A percentile compares a stretch with the other conserved stretches of the same genome.
Evolutionary conservation across 2,888 invertebrate species (phyloP).

Genomic region (Hedya salicella): DNA sequence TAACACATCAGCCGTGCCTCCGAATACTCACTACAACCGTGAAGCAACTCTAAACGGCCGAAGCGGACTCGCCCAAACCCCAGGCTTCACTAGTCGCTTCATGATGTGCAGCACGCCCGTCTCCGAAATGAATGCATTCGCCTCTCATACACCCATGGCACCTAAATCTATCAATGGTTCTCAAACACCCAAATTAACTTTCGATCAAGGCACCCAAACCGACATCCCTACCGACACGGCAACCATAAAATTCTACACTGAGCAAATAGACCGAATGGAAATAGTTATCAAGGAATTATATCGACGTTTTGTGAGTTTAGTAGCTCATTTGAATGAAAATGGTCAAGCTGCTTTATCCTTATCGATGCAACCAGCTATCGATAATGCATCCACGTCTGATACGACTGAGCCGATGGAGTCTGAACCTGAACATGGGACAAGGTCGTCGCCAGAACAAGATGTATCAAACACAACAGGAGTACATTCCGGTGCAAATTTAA

Average conservation of each 20-base stretch:
- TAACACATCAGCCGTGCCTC: neutral
- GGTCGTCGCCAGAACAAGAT: conserved; percentile 24
- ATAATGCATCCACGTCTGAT: conserved; percentile 14
- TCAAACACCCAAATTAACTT: conserved; percentile 47
- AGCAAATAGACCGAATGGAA: conserved; percentile 59
- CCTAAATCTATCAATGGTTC: no score
- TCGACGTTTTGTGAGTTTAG: conserved; percentile 53
- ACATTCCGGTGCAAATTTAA: no score
- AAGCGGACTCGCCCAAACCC: conserved; percentile 21
- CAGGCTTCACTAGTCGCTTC: conserved; percentile 48
- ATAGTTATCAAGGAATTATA: conserved; percentile 55
- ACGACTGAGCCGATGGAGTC: conserved; percentile 25
- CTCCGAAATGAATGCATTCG: conserved; percentile 46
- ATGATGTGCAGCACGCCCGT: conserved; percentile 61
- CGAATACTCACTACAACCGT: conserved; percentile 3
- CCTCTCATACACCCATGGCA: conserved; percentile 27
- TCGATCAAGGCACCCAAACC: conserved; percentile 65
- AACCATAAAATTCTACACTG: no score
- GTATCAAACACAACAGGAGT: conserved; percentile 23
- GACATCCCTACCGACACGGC: conserved; percentile 48
- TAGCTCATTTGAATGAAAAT: conserved; percentile 48
- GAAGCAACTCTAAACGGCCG: neutral
- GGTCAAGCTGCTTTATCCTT: conserved; percentile 10
- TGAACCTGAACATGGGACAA: conserved; percentile 5
- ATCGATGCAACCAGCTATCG: neutral